Evolutionary conservation across 2,113 vertebrate species (phyloP).

Genomic region (human): GRCh38 chr4:177383501-177384000

Average conservation of each 20-base stretch:
- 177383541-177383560: constrained; percentile 35
- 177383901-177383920: neutral
- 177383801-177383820: neutral
- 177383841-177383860: neutral
- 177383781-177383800: neutral
- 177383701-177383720: constrained; percentile 5
- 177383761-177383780: neutral
- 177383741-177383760: neutral
- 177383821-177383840: neutral
- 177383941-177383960: neutral
- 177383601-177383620: constrained; percentile 61
- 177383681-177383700: constrained; percentile 29
- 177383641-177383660: constrained; percentile 29
- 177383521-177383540: constrained; percentile 47
- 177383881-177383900: neutral
- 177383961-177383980: neutral
- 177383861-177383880: neutral
- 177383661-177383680: constrained; percentile 75
- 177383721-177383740: neutral
- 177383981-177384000: neutral
- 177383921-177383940: neutral
- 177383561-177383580: constrained; percentile 49
- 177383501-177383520: constrained; percentile 55
- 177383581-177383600: constrained; percentile 56
- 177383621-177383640: constrained; percentile 50